A percentile compares a stretch with the other conserved stretches of the same genome.
Evolutionary conservation across 2,113 vertebrate species (phyloP).

Genomic region (Megalops atlanticus): DNA sequence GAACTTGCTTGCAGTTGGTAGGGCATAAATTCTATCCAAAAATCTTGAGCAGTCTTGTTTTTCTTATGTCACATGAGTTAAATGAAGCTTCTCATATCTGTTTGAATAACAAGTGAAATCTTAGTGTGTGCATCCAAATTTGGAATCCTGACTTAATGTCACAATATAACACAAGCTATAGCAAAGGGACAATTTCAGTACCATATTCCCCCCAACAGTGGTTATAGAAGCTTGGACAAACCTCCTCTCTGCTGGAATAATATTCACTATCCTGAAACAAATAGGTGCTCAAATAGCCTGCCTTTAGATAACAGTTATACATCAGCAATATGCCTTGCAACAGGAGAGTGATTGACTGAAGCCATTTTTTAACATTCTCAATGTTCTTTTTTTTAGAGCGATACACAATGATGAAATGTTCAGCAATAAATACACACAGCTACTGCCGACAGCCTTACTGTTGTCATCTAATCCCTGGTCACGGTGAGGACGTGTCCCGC

Average conservation of each 20-base stretch:
- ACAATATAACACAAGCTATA: background rate
- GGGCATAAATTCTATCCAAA: background rate
- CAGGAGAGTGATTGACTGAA: background rate
- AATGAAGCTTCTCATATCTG: too few relatives aligned
- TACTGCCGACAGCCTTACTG: background rate
- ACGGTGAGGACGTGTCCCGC: too few relatives aligned
- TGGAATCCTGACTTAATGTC: too few relatives aligned
- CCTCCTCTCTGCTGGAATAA: conserved; percentile 6
- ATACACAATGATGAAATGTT: background rate
- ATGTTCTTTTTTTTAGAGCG: background rate
- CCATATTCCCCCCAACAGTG: conserved; percentile 18
- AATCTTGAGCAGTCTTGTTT: background rate
- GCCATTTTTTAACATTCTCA: background rate
- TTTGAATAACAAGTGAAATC: too few relatives aligned
- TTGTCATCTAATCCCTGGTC: conserved; percentile 12
- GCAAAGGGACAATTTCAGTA: background rate
- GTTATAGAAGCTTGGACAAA: conserved; percentile 31
- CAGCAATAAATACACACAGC: too few relatives aligned
- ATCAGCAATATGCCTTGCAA: conserved; percentile 20
- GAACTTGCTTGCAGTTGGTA: background rate
- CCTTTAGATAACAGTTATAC: conserved; percentile 20
- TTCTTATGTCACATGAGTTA: too few relatives aligned
- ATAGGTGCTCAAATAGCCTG: background rate
- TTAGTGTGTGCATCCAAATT: too few relatives aligned
- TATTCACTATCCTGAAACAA: conserved; percentile 25